Base-by-base conservation (phyloP, 2,888 invertebrate species). In the Drosophila borborema region DNA sequence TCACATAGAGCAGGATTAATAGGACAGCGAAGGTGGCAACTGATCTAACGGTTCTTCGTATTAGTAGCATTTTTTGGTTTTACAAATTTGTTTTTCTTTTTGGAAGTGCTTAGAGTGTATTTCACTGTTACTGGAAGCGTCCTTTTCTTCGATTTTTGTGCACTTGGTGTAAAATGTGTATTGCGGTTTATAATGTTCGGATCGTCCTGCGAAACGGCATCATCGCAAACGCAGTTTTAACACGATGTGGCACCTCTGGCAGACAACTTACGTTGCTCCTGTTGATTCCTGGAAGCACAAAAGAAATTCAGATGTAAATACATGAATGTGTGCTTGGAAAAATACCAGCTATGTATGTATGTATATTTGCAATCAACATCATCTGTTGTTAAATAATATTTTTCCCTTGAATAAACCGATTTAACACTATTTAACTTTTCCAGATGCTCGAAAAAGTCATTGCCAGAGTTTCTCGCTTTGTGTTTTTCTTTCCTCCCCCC, bases 1-100 rank as follows among this genome's bases (percentile, higher is more conserved):
- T 89, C 80, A 91, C 84, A 79, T 83, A 90, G 69, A 90, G 83
- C 69, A 91, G 81, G 77, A 90, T 74, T 74, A 86, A 59, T 53
- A 88, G 71, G 64, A 82, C 48, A 55, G 81, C 91, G 59, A 74
- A 74, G 69, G 72, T 68, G 59, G 72, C 69, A 43, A 86, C 51
- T 46, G 79, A 74, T 48, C 71, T 76, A 48, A 79, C 40, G 12
- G 65, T 56, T 65, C 64, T 81, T 31, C 72, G 77, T 34, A 82
- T 67, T 59, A 76, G 66, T 67, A 73, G 61, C 85, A 86, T 86
- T 36, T 9, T 56, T 43, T 9, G 9, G 10, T 8, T 20, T 16
- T 16, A 28, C 5, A 28, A 28, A 10, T 36, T 45, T 6, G 45
- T 20, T 31, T 43, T 20, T 3, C 18, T n/a, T 45, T 28, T 34